Evolutionary conservation across 2,797 vertebrate species (phyloP).

Genomic region (Ibycter americanus): DNA sequence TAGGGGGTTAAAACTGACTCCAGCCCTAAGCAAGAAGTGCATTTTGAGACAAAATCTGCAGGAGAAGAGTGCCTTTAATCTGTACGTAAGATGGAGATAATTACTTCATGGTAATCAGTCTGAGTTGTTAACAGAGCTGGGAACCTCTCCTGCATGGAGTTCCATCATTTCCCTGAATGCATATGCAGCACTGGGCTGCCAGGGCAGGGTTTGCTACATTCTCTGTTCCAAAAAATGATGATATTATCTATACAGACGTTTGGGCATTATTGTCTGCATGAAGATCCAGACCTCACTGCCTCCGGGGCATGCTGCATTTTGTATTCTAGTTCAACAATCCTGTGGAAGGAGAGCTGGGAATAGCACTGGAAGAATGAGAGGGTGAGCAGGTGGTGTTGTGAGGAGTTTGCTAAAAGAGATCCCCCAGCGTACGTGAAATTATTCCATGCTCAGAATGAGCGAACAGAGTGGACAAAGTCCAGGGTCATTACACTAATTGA

Average conservation of each 20-base stretch:
- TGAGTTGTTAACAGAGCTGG: neutral
- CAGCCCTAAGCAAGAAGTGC: neutral
- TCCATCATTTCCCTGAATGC: neutral
- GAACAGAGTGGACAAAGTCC: constrained; percentile 82
- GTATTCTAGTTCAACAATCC: neutral
- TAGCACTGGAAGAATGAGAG: constrained; percentile 40
- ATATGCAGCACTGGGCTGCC: neutral
- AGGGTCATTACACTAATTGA: constrained; percentile 93
- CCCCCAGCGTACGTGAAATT: constrained; percentile 55
- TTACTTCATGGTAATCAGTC: neutral
- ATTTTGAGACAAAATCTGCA: neutral
- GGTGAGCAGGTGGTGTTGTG: constrained; percentile 64
- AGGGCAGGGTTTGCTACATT: neutral
- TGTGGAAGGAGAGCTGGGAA: constrained; percentile 41
- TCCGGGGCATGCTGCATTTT: neutral
- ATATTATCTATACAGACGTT: constrained; percentile 12
- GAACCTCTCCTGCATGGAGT: neutral
- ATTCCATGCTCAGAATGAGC: constrained; percentile 62
- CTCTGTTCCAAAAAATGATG: neutral
- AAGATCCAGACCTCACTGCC: neutral
- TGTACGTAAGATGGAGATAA: neutral
- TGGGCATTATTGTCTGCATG: neutral
- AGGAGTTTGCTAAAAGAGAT: constrained; percentile 46
- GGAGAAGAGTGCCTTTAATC: neutral
- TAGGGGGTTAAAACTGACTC: neutral